Conservation (phyloP, 2,113 vertebrate genomes). For the Halichoerus grypus region DNA sequence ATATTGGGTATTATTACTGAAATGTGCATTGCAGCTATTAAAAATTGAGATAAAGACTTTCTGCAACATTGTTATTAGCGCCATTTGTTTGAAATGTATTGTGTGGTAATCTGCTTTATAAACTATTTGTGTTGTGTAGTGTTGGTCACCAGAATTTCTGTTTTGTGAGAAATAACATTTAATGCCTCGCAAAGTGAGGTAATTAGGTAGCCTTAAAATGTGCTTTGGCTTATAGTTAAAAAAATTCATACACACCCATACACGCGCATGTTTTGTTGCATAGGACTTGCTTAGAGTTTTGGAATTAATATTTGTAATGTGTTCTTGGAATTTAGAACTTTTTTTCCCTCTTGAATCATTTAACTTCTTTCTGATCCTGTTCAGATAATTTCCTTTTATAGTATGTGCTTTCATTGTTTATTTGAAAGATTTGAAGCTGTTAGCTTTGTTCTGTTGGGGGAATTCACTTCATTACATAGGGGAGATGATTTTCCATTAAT, state of each 20-base stretch:
- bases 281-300: slow-evolving; percentile 55
- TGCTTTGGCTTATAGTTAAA: slow-evolving; percentile 4
- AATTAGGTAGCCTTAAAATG: slow-evolving; percentile 56
- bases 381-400: slow-evolving; percentile 68
- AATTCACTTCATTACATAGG: slow-evolving; percentile 79
- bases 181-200: slow-evolving; percentile 56
- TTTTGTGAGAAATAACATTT: slow-evolving; percentile 62
- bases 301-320: slow-evolving; percentile 66
- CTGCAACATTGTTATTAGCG: neutral
- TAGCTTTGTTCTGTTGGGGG: slow-evolving; percentile 75
- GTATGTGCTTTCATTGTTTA: slow-evolving; percentile 77
- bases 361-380: slow-evolving; percentile 50
- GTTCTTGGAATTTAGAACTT: slow-evolving; percentile 52
- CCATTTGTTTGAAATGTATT: slow-evolving; percentile 37
- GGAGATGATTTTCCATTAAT: slow-evolving; percentile 78
- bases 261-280: neutral
- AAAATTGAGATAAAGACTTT: slow-evolving; percentile 48
- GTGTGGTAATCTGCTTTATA: slow-evolving; percentile 5
- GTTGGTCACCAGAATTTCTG: slow-evolving; percentile 6
- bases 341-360: neutral
- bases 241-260: neutral
- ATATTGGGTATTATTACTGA: slow-evolving; percentile 20
- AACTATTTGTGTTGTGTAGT: neutral
- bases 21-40: neutral
- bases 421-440: slow-evolving; percentile 80